Conservation (phyloP, 2,113 vertebrate species). For the Cottus gobio region DNA sequence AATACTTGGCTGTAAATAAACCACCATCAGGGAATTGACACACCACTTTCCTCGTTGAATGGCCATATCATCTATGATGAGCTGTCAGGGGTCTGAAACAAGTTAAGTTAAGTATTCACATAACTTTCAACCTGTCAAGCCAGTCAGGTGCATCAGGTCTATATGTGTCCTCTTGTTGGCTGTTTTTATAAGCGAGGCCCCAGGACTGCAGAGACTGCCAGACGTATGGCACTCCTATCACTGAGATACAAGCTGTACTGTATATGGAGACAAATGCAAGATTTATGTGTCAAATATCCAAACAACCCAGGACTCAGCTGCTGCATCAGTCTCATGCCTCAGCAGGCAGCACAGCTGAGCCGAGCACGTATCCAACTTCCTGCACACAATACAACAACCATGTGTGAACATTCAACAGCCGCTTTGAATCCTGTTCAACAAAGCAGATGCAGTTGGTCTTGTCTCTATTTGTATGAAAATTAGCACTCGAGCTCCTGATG, state of each 20-base stretch:
- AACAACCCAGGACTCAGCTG: conserved; percentile 36
- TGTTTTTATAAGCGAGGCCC: conserved; percentile 37
- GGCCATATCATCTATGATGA: conserved; percentile 15
- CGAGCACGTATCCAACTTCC: conserved; percentile 20
- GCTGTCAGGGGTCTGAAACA: not conserved
- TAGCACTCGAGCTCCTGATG: conserved; percentile 5
- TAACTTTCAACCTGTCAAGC: conserved; percentile 10
- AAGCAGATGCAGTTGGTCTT: conserved; percentile 14
- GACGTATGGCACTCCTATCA: conserved; percentile 26
- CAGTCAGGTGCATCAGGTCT: conserved; percentile 9
- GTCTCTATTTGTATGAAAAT: conserved; percentile 30
- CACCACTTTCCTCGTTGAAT: not conserved
- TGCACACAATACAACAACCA: not conserved
- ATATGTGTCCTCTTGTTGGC: conserved; percentile 37
- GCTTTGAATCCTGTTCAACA: conserved; percentile 11
- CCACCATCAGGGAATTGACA: conserved; percentile 20
- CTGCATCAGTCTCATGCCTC: conserved; percentile 18
- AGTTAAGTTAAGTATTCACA: no score
- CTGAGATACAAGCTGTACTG: conserved; percentile 24
- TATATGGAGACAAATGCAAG: conserved; percentile 50
- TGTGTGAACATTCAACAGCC: conserved; percentile 12
- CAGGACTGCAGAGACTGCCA: conserved; percentile 1
- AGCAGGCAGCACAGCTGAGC: conserved; percentile 40
- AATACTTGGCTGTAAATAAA: conserved; percentile 1
- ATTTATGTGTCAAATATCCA: conserved; percentile 56